Conservation (phyloP, 1,140 invertebrate species). For the Diachasma alloeum region DNA sequence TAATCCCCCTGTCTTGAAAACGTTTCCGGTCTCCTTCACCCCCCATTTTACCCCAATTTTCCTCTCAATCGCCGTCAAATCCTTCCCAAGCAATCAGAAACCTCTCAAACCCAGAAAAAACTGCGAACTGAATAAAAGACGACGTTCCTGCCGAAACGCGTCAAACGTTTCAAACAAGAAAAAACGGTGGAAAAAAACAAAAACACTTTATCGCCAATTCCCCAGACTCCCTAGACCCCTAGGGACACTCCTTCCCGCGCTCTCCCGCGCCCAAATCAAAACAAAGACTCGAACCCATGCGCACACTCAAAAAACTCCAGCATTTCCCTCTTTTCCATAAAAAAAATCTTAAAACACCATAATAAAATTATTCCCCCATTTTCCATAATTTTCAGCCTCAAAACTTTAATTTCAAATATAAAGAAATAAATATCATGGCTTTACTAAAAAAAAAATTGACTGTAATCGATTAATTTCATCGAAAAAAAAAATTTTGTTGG, state of each 20-base stretch:
- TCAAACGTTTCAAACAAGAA: background rate
- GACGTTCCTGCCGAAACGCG: too few relatives aligned
- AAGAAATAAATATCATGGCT: too few relatives aligned
- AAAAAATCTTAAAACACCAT: too few relatives aligned
- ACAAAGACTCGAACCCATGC: background rate
- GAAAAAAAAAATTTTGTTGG: background rate
- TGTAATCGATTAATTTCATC: background rate
- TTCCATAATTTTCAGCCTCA: too few relatives aligned
- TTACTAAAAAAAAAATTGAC: too few relatives aligned
- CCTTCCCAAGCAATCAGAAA: too few relatives aligned
- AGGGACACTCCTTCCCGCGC: background rate
- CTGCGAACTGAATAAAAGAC: too few relatives aligned
- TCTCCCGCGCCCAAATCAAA: background rate
- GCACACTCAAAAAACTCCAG: too few relatives aligned
- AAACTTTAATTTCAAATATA: too few relatives aligned
- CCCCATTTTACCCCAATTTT: background rate
- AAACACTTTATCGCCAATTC: background rate
- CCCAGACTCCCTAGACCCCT: background rate
- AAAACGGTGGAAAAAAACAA: background rate
- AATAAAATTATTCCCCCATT: background rate
- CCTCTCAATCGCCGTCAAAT: too few relatives aligned
- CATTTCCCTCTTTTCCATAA: too few relatives aligned
- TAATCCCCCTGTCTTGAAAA: conserved; percentile 43
- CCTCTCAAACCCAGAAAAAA: too few relatives aligned
- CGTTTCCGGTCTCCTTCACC: background rate